Conservation (phyloP, 2,113 vertebrate genomes). For the Nipponia nippon region DNA sequence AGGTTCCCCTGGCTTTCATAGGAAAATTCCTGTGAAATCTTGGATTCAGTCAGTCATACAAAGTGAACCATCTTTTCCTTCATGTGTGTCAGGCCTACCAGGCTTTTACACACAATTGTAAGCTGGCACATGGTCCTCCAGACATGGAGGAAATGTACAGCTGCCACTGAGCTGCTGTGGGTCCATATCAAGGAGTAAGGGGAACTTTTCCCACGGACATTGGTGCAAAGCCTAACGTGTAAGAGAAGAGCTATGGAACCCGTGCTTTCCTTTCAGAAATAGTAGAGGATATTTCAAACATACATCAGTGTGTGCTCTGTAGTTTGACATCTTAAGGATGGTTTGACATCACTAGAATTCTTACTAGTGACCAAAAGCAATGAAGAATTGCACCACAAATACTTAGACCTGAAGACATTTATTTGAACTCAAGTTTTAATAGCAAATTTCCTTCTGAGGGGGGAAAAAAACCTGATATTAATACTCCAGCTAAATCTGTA, state of each 20-base stretch:
- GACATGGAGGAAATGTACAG: neutral
- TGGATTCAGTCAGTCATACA: neutral
- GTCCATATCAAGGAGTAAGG: neutral
- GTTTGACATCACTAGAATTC: neutral
- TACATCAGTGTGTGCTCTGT: neutral
- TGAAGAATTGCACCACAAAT: neutral
- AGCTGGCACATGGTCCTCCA: neutral
- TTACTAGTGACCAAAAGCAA: neutral
- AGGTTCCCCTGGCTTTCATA: neutral
- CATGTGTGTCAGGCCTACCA: neutral
- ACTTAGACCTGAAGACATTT: neutral
- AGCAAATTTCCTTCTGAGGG: neutral
- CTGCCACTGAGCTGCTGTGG: neutral
- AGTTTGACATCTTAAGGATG: neutral
- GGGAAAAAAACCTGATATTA: neutral
- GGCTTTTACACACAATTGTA: neutral
- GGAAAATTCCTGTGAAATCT: neutral
- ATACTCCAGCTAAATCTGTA: constrained; percentile 29
- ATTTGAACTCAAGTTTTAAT: neutral
- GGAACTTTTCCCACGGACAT: neutral
- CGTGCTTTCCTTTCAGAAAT: neutral
- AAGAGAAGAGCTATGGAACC: neutral
- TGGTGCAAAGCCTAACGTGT: neutral
- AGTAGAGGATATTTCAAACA: neutral
- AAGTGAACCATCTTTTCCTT: neutral